phyloP scores from a whole-genome alignment of 2,888 invertebrate genomes.

The Drosophila paracracens region DNA sequence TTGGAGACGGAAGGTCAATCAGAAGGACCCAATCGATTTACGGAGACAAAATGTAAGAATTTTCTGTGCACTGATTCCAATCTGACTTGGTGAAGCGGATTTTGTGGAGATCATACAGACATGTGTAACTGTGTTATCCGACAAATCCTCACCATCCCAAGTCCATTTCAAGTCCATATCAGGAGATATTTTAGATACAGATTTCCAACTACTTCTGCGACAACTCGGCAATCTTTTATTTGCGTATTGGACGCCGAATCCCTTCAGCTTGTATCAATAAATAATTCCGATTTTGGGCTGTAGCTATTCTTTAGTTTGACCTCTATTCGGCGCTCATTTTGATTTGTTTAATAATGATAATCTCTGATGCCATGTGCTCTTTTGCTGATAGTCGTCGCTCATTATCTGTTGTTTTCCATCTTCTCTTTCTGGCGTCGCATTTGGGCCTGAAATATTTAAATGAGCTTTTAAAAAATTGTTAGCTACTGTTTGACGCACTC shows the following conservation, averaged over 20 bases:
- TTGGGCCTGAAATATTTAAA: slow-evolving; percentile 61
- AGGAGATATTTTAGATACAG: not conserved
- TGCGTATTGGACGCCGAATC: slow-evolving; percentile 3
- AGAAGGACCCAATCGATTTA: not conserved
- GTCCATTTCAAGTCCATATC: not conserved
- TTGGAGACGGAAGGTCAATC: not conserved
- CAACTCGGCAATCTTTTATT: not conserved
- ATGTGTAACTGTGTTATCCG: not conserved
- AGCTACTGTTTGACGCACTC: slow-evolving; percentile 79
- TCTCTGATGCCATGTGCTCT: slow-evolving; percentile 8
- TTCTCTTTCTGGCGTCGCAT: slow-evolving; percentile 20
- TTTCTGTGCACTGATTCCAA: not conserved
- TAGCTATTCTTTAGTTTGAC: slow-evolving; percentile 21
- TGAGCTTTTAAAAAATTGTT: slow-evolving; percentile 72
- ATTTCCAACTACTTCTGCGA: not conserved
- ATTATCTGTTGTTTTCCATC: slow-evolving; percentile 44
- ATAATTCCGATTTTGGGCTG: not conserved
- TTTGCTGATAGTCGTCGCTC: slow-evolving; percentile 14
- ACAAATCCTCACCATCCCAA: not conserved
- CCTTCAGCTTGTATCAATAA: slow-evolving; percentile 18
- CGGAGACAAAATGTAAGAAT: not conserved
- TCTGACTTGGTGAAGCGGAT: not conserved
- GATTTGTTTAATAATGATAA: slow-evolving; percentile 44
- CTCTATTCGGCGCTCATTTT: slow-evolving; percentile 42
- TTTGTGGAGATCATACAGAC: not conserved